Evolutionary conservation across 2,888 invertebrate genomes (phyloP).

Genomic region (Rotaria sp.): DNA sequence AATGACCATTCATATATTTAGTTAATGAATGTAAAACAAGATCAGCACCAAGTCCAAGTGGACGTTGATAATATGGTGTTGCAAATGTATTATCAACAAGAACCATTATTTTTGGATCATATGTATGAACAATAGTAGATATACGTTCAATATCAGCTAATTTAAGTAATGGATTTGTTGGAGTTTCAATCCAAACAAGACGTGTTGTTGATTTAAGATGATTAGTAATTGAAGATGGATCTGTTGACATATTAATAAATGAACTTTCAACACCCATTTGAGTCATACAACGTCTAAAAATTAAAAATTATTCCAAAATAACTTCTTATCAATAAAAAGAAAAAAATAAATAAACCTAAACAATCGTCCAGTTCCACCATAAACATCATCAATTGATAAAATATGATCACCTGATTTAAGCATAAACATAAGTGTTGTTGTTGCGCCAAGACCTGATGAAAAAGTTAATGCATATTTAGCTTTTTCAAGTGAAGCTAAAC

Average conservation of each 20-base stretch:
- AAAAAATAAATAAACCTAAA: slow-evolving; percentile 12
- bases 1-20: slow-evolving; percentile 94
- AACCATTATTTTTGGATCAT: slow-evolving; percentile 62
- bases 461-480: slow-evolving; percentile 71
- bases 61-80: slow-evolving; percentile 75
- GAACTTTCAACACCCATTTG: slow-evolving; percentile 69
- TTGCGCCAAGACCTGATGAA: slow-evolving; percentile 82
- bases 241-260: slow-evolving; percentile 69
- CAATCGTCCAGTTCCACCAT: slow-evolving; percentile 66
- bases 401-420: slow-evolving; percentile 80
- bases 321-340: neutral
- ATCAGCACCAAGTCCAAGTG: slow-evolving; percentile 81
- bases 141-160: slow-evolving; percentile 76
- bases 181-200: slow-evolving; percentile 71
- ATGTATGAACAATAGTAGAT: slow-evolving; percentile 60
- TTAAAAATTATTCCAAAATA: neutral
- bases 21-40: slow-evolving; percentile 82
- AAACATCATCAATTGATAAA: slow-evolving; percentile 80
- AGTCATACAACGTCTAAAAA: slow-evolving; percentile 60
- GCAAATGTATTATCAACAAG: slow-evolving; percentile 92
- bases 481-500: slow-evolving; percentile 79
- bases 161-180: slow-evolving; percentile 87
- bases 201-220: slow-evolving; percentile 76
- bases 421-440: slow-evolving; percentile 68
- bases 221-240: slow-evolving; percentile 63